Evolutionary conservation across 1,140 invertebrate genomes (phyloP), one percentile per base, ranked within the genome.

Genomic region (Diorhabda carinulata): DNA sequence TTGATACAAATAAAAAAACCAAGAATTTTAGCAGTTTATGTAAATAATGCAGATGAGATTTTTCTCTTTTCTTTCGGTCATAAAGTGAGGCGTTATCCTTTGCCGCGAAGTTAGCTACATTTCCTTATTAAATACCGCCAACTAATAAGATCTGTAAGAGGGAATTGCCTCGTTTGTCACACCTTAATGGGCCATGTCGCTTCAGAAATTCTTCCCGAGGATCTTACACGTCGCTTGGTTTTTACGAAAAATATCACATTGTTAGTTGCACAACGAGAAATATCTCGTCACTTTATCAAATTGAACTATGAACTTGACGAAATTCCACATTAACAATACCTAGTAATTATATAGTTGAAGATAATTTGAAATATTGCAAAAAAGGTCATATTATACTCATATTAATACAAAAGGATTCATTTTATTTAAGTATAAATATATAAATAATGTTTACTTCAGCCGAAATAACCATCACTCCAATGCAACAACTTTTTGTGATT

Each of bases 41-140:
- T 74, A 79, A 79, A 79, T 78, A 78, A 78, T 77, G 76, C 77
- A 79, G 78, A 79, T 79, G 77, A 78, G 77, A 78, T 78, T 79
- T 79, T 78, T 78, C 77, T 74, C 68, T 72, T 74, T 65, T 72
- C 72, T 72, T 72, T 70, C 71, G 73, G 75, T 74, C 72, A 78
- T 78, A 79, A 78, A 79, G 63, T 77, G 72, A 66, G 68, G 75
- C 71, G 70, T 78, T 79, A 78, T 76, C 74, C 76, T 71, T 69
- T 64, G 68, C 68, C 72, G 73, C 73, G 71, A 71, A 76, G 67
- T 78, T 78, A 75, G 76, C 72, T 76, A 78, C 76, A 78, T 76
- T 78, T 78, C 70, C 76, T 78, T 78, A 78, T 78, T 78, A 78
- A 78, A 78, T 78, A 78, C 73, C 74, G 75, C 70, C 74, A 76